phyloP scores from a whole-genome alignment of 2,888 invertebrate species.

The Himalopsyche japonica region DNA sequence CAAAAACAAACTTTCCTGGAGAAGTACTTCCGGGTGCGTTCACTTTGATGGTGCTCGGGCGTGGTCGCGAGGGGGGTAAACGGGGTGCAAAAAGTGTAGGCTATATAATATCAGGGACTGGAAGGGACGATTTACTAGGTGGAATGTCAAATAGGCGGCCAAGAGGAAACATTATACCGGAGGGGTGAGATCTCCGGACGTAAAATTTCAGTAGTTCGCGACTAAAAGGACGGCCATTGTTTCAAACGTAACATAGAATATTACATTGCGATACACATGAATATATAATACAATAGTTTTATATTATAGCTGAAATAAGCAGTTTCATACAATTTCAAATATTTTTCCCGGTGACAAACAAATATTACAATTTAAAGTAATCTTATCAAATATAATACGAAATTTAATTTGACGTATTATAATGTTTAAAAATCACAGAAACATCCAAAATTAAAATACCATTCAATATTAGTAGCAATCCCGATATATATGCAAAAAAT shows the following conservation, averaged over 20 bases:
- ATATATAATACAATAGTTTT: no score
- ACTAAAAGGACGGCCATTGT: background rate
- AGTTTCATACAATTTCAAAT: no score
- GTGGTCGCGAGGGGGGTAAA: background rate
- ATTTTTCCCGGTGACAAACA: no score
- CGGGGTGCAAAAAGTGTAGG: background rate
- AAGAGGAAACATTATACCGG: background rate
- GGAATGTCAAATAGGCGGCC: constrained; percentile 16
- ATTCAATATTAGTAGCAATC: no score
- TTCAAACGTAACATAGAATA: background rate
- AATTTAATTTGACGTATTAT: no score
- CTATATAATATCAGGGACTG: background rate
- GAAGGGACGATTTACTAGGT: constrained; percentile 7
- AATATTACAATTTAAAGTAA: no score
- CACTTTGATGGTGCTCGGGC: background rate
- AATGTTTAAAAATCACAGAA: no score
- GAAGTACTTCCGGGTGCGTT: constrained; percentile 4
- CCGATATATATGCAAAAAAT: no score
- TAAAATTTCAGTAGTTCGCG: background rate
- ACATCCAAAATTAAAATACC: no score
- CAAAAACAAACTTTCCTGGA: constrained; percentile 23
- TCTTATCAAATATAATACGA: no score
- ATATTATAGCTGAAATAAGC: no score
- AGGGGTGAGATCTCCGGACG: background rate
- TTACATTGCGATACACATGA: background rate